Conservation (phyloP, 2,113 vertebrate species). For the Cyanoramphus novaezelandiae region DNA sequence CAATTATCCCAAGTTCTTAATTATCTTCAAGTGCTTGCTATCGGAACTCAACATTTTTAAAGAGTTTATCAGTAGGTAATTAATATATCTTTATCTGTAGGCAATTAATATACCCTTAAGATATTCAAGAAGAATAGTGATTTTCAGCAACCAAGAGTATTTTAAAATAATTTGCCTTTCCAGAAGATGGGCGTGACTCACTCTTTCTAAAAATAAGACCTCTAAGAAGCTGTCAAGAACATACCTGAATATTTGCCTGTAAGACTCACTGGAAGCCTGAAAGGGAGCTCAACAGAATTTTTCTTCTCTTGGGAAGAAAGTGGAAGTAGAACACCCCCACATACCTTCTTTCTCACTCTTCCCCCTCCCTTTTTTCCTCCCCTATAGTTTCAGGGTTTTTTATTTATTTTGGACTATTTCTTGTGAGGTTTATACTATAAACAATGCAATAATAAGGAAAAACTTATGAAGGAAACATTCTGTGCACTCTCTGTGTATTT, state of each 20-base stretch:
- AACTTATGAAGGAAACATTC: background rate
- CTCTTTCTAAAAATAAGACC: conserved; percentile 1
- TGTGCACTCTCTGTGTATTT: background rate
- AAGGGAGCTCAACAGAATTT: background rate
- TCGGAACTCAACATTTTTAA: conserved; percentile 50
- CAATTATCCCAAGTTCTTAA: conserved; percentile 59
- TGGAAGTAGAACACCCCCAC: background rate
- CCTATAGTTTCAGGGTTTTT: too few relatives aligned
- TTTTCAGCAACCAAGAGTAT: conserved; percentile 7
- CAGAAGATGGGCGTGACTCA: background rate
- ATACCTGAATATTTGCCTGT: background rate
- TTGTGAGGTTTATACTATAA: background rate
- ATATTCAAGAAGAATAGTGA: conserved; percentile 14
- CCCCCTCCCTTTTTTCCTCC: background rate
- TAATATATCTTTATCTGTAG: conserved; percentile 59
- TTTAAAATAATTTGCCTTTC: conserved; percentile 29
- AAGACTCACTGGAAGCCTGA: background rate
- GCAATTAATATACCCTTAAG: conserved; percentile 41
- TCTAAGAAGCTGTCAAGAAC: background rate
- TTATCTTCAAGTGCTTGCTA: conserved; percentile 57
- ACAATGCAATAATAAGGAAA: background rate
- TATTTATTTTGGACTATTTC: background rate
- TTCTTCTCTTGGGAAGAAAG: background rate
- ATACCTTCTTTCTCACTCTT: accelerated
- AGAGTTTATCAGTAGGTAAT: conserved; percentile 55